Conservation (phyloP, 2,113 vertebrate genomes). For the Coracopsis vasa region DNA sequence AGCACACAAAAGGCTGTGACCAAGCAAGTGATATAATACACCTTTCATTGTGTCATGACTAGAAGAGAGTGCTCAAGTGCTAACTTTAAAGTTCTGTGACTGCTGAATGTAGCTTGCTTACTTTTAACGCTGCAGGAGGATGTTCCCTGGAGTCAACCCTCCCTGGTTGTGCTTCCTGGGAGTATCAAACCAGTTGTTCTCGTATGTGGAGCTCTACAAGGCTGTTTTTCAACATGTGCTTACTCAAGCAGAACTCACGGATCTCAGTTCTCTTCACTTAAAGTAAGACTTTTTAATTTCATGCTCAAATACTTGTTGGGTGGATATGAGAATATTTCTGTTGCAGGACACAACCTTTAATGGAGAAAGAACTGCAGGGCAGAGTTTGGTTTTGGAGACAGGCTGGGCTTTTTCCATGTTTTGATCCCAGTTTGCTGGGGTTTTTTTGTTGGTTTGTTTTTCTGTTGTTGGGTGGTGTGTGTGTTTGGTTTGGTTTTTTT, state of each 20-base stretch:
- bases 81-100: background rate
- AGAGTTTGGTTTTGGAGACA: background rate
- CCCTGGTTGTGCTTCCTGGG: background rate
- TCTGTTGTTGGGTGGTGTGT: too few relatives aligned
- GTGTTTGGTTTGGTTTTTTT: too few relatives aligned
- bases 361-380: background rate
- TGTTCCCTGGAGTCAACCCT: background rate
- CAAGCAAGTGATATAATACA: background rate
- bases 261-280: background rate
- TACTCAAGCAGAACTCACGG: background rate
- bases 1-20: background rate
- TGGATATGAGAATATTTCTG: background rate
- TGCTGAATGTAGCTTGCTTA: background rate
- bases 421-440: background rate
- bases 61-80: background rate
- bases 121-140: background rate
- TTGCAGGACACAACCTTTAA: background rate
- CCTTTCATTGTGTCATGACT: background rate
- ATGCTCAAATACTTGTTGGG: background rate
- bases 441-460: too few relatives aligned
- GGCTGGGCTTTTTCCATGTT: background rate
- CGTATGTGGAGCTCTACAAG: background rate
- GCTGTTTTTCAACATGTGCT: background rate
- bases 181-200: background rate
- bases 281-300: background rate